phyloP scores from a whole-genome alignment of 2,888 invertebrate genomes.

The Hyles lineata region DNA sequence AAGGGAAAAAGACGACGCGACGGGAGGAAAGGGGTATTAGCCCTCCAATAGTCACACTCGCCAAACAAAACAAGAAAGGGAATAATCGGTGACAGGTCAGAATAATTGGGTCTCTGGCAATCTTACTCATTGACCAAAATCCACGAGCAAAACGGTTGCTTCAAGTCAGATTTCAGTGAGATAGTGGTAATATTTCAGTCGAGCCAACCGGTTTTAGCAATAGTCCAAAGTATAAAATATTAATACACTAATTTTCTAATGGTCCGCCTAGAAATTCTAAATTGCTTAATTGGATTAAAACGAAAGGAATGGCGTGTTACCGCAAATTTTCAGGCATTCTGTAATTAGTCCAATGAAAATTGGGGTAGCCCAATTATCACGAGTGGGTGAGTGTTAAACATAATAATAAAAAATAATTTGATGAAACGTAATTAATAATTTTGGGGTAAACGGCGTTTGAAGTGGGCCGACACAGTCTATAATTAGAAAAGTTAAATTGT shows the following conservation, averaged over 20 bases:
- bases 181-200: too few relatives aligned
- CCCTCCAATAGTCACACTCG: too few relatives aligned
- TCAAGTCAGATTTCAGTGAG: too few relatives aligned
- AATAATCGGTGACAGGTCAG: too few relatives aligned
- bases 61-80: too few relatives aligned
- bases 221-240: not conserved
- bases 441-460: not conserved
- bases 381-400: not conserved
- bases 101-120: too few relatives aligned
- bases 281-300: constrained; percentile 18
- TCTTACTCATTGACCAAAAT: too few relatives aligned
- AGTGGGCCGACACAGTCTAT: not conserved
- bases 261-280: constrained; percentile 1
- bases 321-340: not conserved
- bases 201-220: too few relatives aligned
- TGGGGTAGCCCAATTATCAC: constrained; percentile 2
- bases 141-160: too few relatives aligned
- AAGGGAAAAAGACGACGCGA: too few relatives aligned
- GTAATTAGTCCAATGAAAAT: constrained; percentile 17
- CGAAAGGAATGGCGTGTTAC: not conserved
- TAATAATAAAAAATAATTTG: not conserved
- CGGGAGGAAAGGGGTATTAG: too few relatives aligned
- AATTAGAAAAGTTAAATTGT: too few relatives aligned
- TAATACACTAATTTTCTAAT: not conserved
- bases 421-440: not conserved